phyloP scores from a whole-genome alignment of 1,140 invertebrate genomes.

The Ladona fulva region DNA sequence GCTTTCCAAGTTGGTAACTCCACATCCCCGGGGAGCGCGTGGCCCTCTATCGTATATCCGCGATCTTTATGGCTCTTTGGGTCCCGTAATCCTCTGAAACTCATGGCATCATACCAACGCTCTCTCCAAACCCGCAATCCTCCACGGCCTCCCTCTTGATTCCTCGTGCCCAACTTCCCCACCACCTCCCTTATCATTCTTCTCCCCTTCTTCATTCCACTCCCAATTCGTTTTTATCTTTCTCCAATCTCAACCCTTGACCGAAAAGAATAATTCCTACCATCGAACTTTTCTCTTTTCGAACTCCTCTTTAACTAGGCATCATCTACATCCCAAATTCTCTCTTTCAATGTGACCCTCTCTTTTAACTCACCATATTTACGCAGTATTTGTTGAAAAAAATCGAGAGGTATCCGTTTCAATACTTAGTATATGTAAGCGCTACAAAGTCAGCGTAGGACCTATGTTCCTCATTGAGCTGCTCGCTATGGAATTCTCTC shows the following conservation, averaged over 20 bases:
- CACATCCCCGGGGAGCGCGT: neutral
- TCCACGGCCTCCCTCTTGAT: neutral
- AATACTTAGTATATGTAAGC: too few species aligned
- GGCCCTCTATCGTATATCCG: neutral
- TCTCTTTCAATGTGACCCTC: too few species aligned
- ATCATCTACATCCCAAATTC: too few species aligned
- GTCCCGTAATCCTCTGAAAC: neutral
- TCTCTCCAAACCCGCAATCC: neutral
- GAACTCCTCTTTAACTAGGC: too few species aligned
- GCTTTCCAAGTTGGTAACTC: neutral
- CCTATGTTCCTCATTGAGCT: too few species aligned
- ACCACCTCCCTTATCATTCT: neutral
- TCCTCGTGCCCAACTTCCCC: neutral
- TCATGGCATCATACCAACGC: neutral
- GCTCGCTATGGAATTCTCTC: too few species aligned
- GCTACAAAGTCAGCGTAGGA: too few species aligned
- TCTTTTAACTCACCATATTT: too few species aligned
- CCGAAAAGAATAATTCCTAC: neutral
- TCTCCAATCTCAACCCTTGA: neutral
- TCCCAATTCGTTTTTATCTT: neutral
- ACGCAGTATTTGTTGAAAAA: too few species aligned
- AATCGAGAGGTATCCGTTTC: too few species aligned
- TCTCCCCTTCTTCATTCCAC: neutral
- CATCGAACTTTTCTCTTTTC: too few species aligned
- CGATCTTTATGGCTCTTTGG: conserved; percentile 4